Percentiles rank a stretch among this genome's conserved stretches.
These are phyloP conservation scores for Caloenas nicobarica DNA, from an alignment of 2,113 vertebrate species.

Conservation along the genomic window DNA sequence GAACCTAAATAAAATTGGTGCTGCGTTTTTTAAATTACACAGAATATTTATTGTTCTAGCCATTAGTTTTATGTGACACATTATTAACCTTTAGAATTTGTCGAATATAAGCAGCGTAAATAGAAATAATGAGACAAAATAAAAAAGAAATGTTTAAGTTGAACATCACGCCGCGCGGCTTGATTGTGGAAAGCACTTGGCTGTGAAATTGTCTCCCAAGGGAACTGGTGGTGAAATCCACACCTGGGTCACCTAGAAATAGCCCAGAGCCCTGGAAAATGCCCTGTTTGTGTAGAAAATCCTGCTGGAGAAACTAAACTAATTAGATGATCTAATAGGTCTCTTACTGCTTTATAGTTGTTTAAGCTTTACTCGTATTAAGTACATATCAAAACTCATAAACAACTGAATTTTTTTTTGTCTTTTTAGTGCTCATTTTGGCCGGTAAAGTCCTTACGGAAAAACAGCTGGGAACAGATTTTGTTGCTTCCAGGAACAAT, in stretches of 20 bases:
- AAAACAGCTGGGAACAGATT: not conserved
- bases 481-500: rapidly evolving
- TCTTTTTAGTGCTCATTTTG: not conserved
- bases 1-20: not conserved
- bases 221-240: not conserved
- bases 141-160: not conserved
- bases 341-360: not conserved
- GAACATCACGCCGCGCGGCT: not conserved
- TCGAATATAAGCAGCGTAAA: not conserved
- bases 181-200: not conserved
- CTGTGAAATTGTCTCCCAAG: not conserved
- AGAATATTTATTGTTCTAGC: slow-evolving; percentile 21
- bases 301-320: not conserved
- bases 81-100: slow-evolving; percentile 30
- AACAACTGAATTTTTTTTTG: not conserved
- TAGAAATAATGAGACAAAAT: slow-evolving; percentile 15
- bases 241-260: not conserved
- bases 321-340: not conserved
- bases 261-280: not conserved
- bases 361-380: not conserved
- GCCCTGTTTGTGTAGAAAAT: not conserved
- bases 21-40: not conserved
- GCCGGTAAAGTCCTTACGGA: not conserved
- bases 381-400: not conserved
- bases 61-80: slow-evolving; percentile 29